phyloP scores from a whole-genome alignment of 2,797 vertebrate species.

The Dendrocincla tyrannina region DNA sequence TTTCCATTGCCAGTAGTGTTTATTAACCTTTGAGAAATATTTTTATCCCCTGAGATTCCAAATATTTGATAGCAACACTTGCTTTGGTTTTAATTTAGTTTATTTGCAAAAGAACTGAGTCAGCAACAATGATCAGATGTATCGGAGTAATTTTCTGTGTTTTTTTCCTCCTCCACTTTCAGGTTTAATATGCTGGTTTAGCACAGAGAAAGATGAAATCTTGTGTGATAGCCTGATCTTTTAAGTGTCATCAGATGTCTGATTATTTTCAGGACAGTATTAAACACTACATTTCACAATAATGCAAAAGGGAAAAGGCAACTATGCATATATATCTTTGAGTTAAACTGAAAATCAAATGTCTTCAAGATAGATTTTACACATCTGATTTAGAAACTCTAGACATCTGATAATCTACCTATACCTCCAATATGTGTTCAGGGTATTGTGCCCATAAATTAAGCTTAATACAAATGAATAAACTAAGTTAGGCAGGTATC shows the following conservation, averaged over 20 bases:
- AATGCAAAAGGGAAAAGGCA: background rate
- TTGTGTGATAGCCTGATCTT: background rate
- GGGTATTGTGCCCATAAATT: accelerated
- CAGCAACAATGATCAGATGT: background rate
- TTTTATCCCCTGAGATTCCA: background rate
- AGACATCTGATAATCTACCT: background rate
- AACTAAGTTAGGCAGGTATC: background rate
- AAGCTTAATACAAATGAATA: background rate
- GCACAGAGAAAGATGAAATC: background rate
- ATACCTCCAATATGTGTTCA: background rate
- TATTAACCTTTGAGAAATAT: constrained; percentile 24
- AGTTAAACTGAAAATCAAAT: background rate
- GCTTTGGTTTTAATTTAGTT: background rate
- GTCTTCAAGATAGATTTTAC: background rate
- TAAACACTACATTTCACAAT: background rate
- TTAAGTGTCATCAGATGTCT: background rate
- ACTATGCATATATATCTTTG: background rate
- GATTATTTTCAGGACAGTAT: background rate
- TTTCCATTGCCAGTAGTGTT: background rate
- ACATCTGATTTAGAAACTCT: background rate
- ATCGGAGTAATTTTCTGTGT: background rate
- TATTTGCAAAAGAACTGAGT: background rate
- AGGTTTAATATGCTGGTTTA: background rate
- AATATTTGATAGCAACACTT: background rate
- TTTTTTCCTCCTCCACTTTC: background rate